phyloP scores from a whole-genome alignment of 2,797 vertebrate genomes.

The Myotis myotis region DNA sequence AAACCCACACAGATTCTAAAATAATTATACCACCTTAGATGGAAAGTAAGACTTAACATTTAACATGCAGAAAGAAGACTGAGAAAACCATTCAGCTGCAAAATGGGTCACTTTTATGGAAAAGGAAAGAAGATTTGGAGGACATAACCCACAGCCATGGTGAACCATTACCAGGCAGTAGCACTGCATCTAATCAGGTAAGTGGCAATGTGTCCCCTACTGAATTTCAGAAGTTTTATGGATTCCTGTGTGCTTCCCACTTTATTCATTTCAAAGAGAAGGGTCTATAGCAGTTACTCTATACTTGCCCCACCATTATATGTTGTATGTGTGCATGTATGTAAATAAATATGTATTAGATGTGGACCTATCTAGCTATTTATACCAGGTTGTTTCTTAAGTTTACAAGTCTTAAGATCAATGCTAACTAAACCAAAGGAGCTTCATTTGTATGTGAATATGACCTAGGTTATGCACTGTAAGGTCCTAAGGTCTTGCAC shows the following conservation, averaged over 20 bases:
- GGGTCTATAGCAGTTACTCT: neutral
- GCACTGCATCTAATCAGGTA: neutral
- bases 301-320: neutral
- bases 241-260: neutral
- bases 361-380: neutral
- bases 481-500: neutral
- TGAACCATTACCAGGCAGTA: neutral
- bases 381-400: neutral
- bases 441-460: neutral
- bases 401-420: neutral
- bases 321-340: neutral
- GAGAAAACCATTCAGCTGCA: neutral
- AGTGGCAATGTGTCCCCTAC: neutral
- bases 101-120: neutral
- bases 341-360: neutral
- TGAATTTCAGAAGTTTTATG: neutral
- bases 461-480: neutral
- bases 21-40: neutral
- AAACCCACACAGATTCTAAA: conserved; percentile 6
- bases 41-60: neutral
- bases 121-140: neutral
- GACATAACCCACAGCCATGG: neutral
- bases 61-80: neutral
- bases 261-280: neutral
- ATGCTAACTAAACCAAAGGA: neutral